Conservation (phyloP, 2,888 invertebrate genomes). For the Torymus aiolomorphi region DNA sequence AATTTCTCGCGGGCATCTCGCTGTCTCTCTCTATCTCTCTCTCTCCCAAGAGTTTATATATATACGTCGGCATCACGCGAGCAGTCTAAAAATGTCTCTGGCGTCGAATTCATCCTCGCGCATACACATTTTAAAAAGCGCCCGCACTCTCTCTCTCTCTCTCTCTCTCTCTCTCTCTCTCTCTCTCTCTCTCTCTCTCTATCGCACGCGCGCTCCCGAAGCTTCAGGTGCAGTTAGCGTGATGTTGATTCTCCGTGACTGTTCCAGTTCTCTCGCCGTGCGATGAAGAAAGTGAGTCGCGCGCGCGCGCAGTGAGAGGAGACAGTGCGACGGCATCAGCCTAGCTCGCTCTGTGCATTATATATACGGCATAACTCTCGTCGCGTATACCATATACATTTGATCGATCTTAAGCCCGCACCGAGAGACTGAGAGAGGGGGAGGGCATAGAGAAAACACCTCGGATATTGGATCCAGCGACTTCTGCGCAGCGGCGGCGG, state of each 20-base stretch:
- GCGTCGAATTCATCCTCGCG: slow-evolving; percentile 22
- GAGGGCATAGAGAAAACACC: neutral
- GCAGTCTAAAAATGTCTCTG: neutral
- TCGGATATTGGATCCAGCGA: slow-evolving; percentile 34
- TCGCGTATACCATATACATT: slow-evolving; percentile 30
- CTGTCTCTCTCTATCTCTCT: too few relatives aligned
- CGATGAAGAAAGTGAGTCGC: neutral
- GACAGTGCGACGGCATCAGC: neutral
- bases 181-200: too few relatives aligned
- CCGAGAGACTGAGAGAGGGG: neutral
- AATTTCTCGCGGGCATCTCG: too few relatives aligned
- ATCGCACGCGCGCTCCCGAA: neutral
- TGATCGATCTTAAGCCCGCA: slow-evolving; percentile 33
- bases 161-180: too few relatives aligned
- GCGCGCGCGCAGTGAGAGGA: too few relatives aligned
- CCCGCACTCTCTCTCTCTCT: too few relatives aligned
- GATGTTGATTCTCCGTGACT: slow-evolving; percentile 48
- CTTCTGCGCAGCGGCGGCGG: slow-evolving; percentile 4
- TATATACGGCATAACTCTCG: neutral
- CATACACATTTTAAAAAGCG: neutral
- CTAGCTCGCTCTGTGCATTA: neutral
- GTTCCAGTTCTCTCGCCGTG: slow-evolving; percentile 24
- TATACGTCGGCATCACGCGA: too few relatives aligned
- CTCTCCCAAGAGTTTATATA: too few relatives aligned
- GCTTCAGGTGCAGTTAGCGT: slow-evolving; percentile 30